Percentiles rank a stretch among this genome's conserved stretches.
Conservation (phyloP, 2,797 vertebrate genomes). For the Mus caroli region DNA sequence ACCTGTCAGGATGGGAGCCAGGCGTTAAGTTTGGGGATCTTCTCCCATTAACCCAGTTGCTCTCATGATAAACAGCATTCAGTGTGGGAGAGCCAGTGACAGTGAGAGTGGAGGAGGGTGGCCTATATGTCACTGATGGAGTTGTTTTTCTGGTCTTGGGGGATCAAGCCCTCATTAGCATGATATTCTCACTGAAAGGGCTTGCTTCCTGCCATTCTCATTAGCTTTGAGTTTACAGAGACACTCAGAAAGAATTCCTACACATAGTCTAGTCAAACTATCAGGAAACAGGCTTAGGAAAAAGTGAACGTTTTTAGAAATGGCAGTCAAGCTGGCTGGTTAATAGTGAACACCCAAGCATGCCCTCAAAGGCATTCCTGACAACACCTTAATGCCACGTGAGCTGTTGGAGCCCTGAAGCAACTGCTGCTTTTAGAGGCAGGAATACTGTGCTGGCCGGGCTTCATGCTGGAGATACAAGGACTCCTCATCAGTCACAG, state of each 20-base stretch:
- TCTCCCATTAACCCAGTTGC: neutral
- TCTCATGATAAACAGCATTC: neutral
- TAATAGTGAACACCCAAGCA: conserved; percentile 66
- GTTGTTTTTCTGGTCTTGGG: neutral
- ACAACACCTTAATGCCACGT: rapidly evolving
- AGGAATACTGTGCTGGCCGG: neutral
- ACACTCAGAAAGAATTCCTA: conserved; percentile 24
- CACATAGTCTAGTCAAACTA: conserved; percentile 42
- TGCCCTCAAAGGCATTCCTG: conserved; percentile 9
- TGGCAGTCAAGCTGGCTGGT: conserved; percentile 62
- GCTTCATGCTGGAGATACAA: neutral
- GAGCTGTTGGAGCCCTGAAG: rapidly evolving
- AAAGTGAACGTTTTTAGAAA: conserved; percentile 25
- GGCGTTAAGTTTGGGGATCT: neutral
- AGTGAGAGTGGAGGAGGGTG: neutral
- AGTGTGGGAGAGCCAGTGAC: neutral
- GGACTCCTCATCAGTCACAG: neutral
- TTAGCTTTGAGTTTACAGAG: neutral
- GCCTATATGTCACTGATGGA: neutral
- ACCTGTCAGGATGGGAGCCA: neutral
- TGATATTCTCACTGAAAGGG: neutral
- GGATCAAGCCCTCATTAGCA: neutral
- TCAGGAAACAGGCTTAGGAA: conserved; percentile 42
- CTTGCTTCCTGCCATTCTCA: neutral
- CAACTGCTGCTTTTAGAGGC: neutral